phyloP scores from a whole-genome alignment of 2,888 invertebrate genomes.

The Catocala sponsa region DNA sequence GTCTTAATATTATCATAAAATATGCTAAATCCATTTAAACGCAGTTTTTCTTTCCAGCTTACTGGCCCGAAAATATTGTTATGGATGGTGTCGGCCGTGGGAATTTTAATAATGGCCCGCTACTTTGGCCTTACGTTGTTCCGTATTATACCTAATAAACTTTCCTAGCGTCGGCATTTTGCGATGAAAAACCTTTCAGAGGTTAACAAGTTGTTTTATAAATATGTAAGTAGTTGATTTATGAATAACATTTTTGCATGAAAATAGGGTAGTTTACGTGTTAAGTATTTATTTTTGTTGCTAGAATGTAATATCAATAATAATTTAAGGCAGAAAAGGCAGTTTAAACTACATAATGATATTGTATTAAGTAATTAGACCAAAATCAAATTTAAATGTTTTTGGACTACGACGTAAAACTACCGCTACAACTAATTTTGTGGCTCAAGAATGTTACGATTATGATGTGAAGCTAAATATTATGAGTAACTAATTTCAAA shows the following conservation, averaged over 20 bases:
- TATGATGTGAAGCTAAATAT: too few species aligned
- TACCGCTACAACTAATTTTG: too few species aligned
- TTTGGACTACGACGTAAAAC: too few species aligned
- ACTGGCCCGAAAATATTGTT: conserved; percentile 76
- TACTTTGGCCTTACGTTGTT: conserved; percentile 48
- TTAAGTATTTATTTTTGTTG: not conserved
- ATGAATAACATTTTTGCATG: conserved; percentile 21
- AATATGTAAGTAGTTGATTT: conserved; percentile 39
- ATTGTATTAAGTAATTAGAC: too few species aligned
- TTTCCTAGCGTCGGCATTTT: conserved; percentile 43
- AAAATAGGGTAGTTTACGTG: conserved; percentile 15
- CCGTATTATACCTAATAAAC: conserved; percentile 63
- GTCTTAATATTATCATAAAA: conserved; percentile 72
- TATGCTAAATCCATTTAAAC: conserved; percentile 78
- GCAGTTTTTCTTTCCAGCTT: conserved; percentile 74
- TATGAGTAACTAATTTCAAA: too few species aligned
- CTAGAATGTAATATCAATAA: not conserved
- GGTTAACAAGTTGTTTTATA: conserved; percentile 52
- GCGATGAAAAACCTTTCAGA: conserved; percentile 40
- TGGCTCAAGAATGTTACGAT: too few species aligned
- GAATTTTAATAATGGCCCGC: conserved; percentile 68
- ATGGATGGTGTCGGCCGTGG: conserved; percentile 65
- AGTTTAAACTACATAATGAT: too few species aligned
- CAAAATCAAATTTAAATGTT: too few species aligned
- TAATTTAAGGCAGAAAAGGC: too few species aligned